Evolutionary conservation across 2,113 vertebrate genomes (phyloP).

Genomic region (Epinephelus moara): DNA sequence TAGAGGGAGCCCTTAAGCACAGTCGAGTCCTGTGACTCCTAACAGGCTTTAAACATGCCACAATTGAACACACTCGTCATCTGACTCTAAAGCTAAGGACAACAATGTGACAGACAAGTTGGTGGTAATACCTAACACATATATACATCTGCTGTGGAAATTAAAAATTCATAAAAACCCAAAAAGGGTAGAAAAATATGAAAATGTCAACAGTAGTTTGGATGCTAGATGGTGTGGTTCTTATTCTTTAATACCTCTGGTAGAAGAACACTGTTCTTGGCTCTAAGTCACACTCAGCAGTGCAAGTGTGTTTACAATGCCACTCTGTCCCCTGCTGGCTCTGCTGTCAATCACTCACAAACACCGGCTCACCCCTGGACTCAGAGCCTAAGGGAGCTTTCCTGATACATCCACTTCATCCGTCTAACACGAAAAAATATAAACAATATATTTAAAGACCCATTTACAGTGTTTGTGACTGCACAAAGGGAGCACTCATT

Average conservation of each 20-base stretch:
- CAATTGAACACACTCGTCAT: background rate
- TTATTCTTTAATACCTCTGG: background rate
- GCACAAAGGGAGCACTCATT: background rate
- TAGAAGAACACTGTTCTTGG: background rate
- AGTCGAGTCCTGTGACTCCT: background rate
- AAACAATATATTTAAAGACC: background rate
- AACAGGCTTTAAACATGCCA: background rate
- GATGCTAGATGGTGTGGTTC: background rate
- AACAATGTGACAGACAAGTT: background rate
- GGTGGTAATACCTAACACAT: background rate
- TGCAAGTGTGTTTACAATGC: background rate
- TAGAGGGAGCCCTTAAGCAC: too few species aligned
- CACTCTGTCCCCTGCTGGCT: background rate
- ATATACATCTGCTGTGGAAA: background rate
- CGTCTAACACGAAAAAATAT: background rate
- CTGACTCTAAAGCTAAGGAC: background rate
- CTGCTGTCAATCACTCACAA: conserved; percentile 10
- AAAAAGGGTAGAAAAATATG: background rate
- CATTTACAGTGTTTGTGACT: background rate
- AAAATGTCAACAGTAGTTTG: background rate
- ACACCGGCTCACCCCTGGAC: too few species aligned
- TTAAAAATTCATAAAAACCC: background rate
- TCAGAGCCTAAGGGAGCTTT: background rate
- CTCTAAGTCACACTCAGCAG: background rate
- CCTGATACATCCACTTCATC: background rate